Evolutionary conservation across 2,888 invertebrate genomes (phyloP).

Genomic region (Neocrepidodera transversa): DNA sequence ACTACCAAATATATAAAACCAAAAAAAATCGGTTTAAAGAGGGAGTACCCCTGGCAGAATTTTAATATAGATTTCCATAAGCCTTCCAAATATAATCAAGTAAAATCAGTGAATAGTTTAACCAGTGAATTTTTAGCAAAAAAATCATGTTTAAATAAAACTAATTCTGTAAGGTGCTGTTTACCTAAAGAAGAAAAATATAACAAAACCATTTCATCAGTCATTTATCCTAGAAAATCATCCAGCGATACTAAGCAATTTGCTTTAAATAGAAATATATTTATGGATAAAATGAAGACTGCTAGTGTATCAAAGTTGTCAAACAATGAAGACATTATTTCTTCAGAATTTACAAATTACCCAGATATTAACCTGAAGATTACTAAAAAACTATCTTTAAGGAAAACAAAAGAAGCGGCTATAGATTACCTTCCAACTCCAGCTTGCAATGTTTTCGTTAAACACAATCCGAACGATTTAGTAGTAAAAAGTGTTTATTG

Average conservation of each 20-base stretch:
- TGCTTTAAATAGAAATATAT: neutral
- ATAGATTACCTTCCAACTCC: too few relatives aligned
- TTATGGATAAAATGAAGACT: neutral
- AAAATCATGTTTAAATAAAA: neutral
- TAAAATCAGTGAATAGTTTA: constrained; percentile 22
- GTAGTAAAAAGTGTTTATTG: too few relatives aligned
- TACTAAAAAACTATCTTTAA: too few relatives aligned
- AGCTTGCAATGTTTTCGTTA: too few relatives aligned
- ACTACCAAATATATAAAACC: constrained; percentile 23
- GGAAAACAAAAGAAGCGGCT: too few relatives aligned
- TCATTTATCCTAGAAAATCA: neutral
- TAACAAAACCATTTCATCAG: neutral
- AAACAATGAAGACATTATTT: too few relatives aligned
- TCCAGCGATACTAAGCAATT: neutral
- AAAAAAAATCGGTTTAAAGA: constrained; percentile 19
- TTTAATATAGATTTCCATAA: constrained; percentile 31
- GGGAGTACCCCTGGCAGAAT: constrained; percentile 42
- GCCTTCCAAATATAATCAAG: constrained; percentile 9
- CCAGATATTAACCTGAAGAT: too few relatives aligned
- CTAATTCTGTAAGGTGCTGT: neutral
- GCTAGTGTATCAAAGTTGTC: too few relatives aligned
- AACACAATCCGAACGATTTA: too few relatives aligned
- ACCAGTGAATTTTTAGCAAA: constrained; percentile 14
- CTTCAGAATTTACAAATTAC: too few relatives aligned
- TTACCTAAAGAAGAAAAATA: neutral